phyloP scores from a whole-genome alignment of 2,888 invertebrate genomes.

The Dyspetes luteomarginatus region DNA sequence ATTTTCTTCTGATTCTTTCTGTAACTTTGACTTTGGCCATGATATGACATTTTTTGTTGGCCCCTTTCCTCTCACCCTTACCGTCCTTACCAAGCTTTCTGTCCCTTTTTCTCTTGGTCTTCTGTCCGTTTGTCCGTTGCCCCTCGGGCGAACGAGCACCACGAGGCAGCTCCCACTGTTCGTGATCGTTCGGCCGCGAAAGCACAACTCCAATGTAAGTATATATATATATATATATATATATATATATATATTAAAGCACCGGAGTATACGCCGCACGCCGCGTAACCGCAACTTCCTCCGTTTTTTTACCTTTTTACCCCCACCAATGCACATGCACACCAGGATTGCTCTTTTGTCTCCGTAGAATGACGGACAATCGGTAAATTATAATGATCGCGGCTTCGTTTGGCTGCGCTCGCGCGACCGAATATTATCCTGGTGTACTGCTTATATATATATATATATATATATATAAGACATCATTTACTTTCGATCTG shows the following conservation, averaged over 20 bases:
- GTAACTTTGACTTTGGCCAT: conserved; percentile 1
- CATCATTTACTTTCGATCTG: conserved; percentile 31
- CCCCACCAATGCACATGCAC: conserved; percentile 43
- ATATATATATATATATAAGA: too few relatives aligned
- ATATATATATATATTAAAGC: not conserved
- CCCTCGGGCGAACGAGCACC: conserved; percentile 55
- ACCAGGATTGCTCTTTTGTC: conserved; percentile 61
- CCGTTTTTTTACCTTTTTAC: conserved; percentile 67
- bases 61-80: conserved; percentile 44
- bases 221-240: not conserved
- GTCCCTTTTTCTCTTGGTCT: conserved; percentile 46
- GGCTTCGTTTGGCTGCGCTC: conserved; percentile 62
- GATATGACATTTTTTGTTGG: conserved; percentile 28
- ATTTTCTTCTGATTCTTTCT: not conserved
- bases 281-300: conserved; percentile 78
- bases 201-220: conserved; percentile 71
- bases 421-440: conserved; percentile 44
- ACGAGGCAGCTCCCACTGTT: conserved; percentile 60
- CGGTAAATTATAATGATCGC: conserved; percentile 64
- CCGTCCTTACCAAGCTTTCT: conserved; percentile 45
- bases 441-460: too few relatives aligned
- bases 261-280: conserved; percentile 66
- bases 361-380: conserved; percentile 62
- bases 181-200: conserved; percentile 76
- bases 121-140: conserved; percentile 63